Conservation (phyloP, 2,888 invertebrate species). For the Lithophane socia region DNA sequence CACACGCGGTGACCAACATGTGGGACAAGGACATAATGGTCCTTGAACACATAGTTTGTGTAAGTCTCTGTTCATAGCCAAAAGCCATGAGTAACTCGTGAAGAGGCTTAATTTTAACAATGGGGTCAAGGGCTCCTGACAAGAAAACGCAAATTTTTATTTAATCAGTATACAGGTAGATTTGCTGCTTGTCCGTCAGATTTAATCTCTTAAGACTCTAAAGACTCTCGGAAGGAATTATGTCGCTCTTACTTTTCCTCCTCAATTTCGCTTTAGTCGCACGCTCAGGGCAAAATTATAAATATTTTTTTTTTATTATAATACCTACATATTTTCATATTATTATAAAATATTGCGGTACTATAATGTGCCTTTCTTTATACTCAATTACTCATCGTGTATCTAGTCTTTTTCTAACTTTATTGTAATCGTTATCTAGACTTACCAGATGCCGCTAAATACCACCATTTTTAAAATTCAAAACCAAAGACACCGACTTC, state of each 20-base stretch:
- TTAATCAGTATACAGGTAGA: conserved; percentile 32
- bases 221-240: conserved; percentile 38
- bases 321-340: neutral
- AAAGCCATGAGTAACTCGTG: neutral
- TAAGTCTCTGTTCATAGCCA: neutral
- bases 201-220: conserved; percentile 42
- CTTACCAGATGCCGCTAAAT: no score
- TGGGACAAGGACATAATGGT: no score
- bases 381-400: neutral
- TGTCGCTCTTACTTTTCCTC: conserved; percentile 25
- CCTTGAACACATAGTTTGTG: neutral
- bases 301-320: neutral
- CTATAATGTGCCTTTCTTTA: conserved; percentile 91
- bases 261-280: conserved; percentile 24
- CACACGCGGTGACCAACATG: neutral
- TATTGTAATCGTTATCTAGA: no score
- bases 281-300: neutral
- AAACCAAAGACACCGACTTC: no score
- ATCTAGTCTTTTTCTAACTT: no score
- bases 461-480: neutral
- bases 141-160: neutral
- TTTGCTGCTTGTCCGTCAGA: conserved; percentile 40
- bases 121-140: neutral
- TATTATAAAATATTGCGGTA: conserved; percentile 83
- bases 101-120: neutral